Conservation (phyloP, 2,888 invertebrate genomes). For the Falcaria lacertinaria region DNA sequence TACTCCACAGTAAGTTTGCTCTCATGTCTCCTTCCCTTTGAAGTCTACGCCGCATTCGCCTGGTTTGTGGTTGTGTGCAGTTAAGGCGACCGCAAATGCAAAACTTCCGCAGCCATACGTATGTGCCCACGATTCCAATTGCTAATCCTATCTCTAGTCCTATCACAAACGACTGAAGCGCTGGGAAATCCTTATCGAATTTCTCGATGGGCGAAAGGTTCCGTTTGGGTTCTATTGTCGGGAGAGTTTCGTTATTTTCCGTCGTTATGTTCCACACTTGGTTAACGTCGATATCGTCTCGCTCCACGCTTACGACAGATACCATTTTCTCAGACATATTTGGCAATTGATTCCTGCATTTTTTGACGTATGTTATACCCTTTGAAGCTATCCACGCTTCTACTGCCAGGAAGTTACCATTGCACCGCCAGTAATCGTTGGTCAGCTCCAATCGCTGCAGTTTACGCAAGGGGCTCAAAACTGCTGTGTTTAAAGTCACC, state of each 20-base stretch:
- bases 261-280: conserved; percentile 63
- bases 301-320: conserved; percentile 56
- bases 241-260: conserved; percentile 28
- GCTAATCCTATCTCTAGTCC: conserved; percentile 66
- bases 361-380: conserved; percentile 65
- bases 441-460: conserved; percentile 73
- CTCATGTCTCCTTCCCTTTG: conserved; percentile 59
- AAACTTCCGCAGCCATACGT: conserved; percentile 60
- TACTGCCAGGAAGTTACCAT: conserved; percentile 55
- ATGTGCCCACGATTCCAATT: conserved; percentile 63
- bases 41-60: conserved; percentile 34
- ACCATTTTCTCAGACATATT: conserved; percentile 81
- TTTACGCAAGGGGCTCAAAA: conserved; percentile 67
- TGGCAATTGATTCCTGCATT: conserved; percentile 54
- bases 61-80: conserved; percentile 36
- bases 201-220: conserved; percentile 55
- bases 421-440: conserved; percentile 80
- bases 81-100: conserved; percentile 48
- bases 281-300: conserved; percentile 55
- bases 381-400: conserved; percentile 60
- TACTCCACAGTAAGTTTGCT: conserved; percentile 61
- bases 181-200: conserved; percentile 64
- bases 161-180: conserved; percentile 63
- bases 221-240: conserved; percentile 21
- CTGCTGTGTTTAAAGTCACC: conserved; percentile 66